A percentile compares a stretch with the other conserved stretches of the same genome.
phyloP scores from a whole-genome alignment of 2,888 invertebrate genomes.

The Homarus gammarus region DNA sequence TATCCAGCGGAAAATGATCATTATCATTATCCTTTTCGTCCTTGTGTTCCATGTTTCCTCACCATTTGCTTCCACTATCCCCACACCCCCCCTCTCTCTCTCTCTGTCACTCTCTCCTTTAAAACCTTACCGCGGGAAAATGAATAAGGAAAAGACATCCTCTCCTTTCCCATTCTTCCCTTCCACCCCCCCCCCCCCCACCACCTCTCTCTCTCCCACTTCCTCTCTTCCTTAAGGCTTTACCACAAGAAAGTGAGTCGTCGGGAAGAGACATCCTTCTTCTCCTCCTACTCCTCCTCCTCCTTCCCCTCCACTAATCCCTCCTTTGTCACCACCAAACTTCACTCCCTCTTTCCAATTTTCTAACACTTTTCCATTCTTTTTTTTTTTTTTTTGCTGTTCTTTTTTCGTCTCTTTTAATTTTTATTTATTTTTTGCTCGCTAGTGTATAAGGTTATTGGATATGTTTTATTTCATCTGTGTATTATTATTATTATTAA shows the following conservation, averaged over 20 bases:
- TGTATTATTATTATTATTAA: no score
- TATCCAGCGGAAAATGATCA: constrained; percentile 28
- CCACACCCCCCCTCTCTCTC: not conserved
- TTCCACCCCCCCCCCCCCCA: not conserved
- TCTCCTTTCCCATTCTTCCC: no score
- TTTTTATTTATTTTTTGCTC: no score
- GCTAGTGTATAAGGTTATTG: no score
- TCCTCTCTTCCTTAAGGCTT: not conserved
- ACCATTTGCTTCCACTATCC: not conserved
- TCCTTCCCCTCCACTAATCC: no score
- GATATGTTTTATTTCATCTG: no score
- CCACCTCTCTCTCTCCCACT: not conserved
- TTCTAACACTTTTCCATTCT: constrained; percentile 6
- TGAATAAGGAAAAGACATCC: no score
- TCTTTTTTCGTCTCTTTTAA: no score
- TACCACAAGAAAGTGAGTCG: constrained; percentile 20
- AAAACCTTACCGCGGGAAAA: no score
- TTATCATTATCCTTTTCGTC: not conserved
- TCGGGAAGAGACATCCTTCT: not conserved
- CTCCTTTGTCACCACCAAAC: constrained; percentile 34
- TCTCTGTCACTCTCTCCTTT: not conserved
- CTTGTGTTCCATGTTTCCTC: not conserved
- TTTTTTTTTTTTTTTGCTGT: no score
- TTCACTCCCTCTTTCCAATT: constrained; percentile 16
- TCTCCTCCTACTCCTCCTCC: no score